phyloP scores from a whole-genome alignment of 2,888 invertebrate species.

The Drosophila merina region DNA sequence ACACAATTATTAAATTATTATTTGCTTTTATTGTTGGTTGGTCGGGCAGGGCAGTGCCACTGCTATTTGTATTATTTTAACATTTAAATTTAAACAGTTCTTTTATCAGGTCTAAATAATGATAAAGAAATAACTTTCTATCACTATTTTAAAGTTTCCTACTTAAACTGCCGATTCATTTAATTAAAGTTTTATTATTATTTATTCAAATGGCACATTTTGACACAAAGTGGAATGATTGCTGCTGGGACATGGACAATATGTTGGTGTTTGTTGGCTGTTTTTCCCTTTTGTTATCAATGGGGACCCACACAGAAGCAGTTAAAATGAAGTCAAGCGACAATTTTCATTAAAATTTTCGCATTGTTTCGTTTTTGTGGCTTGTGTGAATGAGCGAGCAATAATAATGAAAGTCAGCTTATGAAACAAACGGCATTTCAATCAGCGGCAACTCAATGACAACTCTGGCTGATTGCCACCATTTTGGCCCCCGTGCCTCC shows the following conservation, averaged over 20 bases:
- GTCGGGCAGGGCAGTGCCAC: background rate
- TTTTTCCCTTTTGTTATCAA: constrained; percentile 49
- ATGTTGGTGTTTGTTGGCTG: constrained; percentile 7
- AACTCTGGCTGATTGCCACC: constrained; percentile 67
- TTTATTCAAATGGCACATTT: constrained; percentile 16
- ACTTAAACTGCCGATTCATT: background rate
- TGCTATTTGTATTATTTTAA: background rate
- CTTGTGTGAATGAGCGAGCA: constrained; percentile 76
- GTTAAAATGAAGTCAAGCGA: constrained; percentile 76
- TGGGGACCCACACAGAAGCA: constrained; percentile 48
- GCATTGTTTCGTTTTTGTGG: constrained; percentile 69
- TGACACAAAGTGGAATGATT: constrained; percentile 20
- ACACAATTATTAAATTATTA: constrained; percentile 69
- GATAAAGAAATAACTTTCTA: no score
- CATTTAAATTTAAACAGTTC: no score
- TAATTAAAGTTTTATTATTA: background rate
- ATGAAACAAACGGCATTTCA: constrained; percentile 78
- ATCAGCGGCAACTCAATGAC: constrained; percentile 70
- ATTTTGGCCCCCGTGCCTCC: background rate
- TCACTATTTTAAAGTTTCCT: no score
- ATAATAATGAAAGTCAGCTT: constrained; percentile 67
- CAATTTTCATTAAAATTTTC: constrained; percentile 81
- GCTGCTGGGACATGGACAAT: constrained; percentile 15
- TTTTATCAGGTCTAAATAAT: no score
- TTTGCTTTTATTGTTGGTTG: constrained; percentile 30